Evolutionary conservation across 2,888 invertebrate genomes (phyloP).

Genomic region (Platycnemis pennipes): DNA sequence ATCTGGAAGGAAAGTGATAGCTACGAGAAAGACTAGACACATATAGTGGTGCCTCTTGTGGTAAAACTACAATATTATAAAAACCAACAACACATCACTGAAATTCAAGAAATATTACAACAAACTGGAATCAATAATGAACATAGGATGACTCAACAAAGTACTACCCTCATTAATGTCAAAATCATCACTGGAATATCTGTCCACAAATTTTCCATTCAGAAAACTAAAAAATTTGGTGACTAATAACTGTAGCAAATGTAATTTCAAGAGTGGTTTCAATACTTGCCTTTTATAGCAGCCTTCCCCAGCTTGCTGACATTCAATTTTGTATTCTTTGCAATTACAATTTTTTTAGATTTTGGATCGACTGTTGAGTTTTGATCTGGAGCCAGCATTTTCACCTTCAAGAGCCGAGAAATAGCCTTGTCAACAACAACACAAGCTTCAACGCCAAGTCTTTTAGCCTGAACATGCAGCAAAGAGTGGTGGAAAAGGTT

Average conservation of each 20-base stretch:
- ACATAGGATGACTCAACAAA: too few species aligned
- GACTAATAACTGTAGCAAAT: not conserved
- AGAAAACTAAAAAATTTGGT: not conserved
- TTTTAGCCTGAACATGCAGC: slow-evolving; percentile 83
- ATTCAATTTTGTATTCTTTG: slow-evolving; percentile 70
- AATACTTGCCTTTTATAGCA: slow-evolving; percentile 75
- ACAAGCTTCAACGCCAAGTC: not conserved
- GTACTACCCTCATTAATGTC: too few species aligned
- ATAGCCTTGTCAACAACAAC: slow-evolving; percentile 76
- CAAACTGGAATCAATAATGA: too few species aligned
- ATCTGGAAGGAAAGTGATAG: too few species aligned
- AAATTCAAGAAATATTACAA: too few species aligned
- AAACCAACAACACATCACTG: too few species aligned
- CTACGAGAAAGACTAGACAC: too few species aligned
- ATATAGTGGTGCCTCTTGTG: too few species aligned
- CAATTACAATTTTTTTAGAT: slow-evolving; percentile 51
- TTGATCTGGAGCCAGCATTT: slow-evolving; percentile 47
- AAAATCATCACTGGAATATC: too few species aligned
- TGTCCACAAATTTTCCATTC: not conserved
- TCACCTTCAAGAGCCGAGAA: slow-evolving; percentile 78
- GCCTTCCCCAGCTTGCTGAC: slow-evolving; percentile 75
- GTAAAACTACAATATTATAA: too few species aligned
- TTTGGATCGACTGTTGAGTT: not conserved
- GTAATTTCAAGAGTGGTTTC: not conserved
- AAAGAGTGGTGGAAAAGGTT: slow-evolving; percentile 83